Conservation (phyloP, 1,140 invertebrate species). For the Pogonus chalceus region DNA sequence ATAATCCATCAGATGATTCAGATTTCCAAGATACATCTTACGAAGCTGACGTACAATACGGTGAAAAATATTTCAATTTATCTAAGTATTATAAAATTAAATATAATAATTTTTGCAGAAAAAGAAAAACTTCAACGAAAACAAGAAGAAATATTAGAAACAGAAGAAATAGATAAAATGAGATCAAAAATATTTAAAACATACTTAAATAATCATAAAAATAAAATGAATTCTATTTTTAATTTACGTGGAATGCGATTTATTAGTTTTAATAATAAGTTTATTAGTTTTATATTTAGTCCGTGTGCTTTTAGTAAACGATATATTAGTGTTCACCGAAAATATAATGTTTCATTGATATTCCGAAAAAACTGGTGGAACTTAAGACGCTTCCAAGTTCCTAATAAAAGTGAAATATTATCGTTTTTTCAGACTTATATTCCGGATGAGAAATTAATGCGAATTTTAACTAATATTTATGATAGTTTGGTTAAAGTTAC, state of each 20-base stretch:
- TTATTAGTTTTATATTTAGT: neutral
- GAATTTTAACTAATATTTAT: neutral
- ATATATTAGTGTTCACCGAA: neutral
- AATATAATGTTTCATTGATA: neutral
- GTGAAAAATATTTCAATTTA: neutral
- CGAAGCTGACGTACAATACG: neutral
- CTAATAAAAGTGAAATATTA: neutral
- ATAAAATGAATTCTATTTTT: neutral
- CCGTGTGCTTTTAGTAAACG: neutral
- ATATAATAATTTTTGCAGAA: neutral
- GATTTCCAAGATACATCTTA: constrained; percentile 1
- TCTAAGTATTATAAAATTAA: neutral
- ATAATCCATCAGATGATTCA: neutral
- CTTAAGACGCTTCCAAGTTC: neutral
- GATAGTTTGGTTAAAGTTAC: neutral
- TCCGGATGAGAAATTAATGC: neutral
- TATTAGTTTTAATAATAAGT: neutral
- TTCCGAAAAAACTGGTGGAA: neutral
- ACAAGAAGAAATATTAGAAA: neutral
- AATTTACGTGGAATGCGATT: neutral
- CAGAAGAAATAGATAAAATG: neutral
- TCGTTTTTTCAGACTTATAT: neutral
- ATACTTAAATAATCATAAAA: neutral
- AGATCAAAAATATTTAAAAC: neutral
- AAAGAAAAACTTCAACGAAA: neutral